Conservation (phyloP, 2,888 invertebrate species). For the Andrena bucephala region DNA sequence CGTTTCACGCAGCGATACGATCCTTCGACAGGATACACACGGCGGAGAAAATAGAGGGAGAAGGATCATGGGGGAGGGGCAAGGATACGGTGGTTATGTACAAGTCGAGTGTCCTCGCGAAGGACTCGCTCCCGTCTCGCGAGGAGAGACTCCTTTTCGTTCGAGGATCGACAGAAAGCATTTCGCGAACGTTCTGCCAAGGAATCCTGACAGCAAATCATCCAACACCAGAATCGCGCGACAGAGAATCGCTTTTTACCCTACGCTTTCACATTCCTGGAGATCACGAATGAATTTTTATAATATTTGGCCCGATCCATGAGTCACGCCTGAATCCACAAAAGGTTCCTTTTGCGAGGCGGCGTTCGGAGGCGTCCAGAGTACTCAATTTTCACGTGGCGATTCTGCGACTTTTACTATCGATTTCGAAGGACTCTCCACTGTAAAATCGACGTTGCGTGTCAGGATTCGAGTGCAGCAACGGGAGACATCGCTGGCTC, state of each 20-base stretch:
- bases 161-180: constrained; percentile 29
- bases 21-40: constrained; percentile 10
- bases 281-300: not conserved
- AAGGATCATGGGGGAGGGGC: constrained; percentile 43
- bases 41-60: constrained; percentile 42
- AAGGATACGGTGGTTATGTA: constrained; percentile 69
- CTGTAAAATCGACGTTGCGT: not conserved
- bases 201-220: constrained; percentile 10
- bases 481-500: not conserved
- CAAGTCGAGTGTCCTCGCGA: constrained; percentile 57
- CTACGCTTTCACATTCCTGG: not conserved
- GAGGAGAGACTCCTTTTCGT: constrained; percentile 21
- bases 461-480: constrained; percentile 23
- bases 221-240: not conserved
- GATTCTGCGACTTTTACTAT: not conserved
- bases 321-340: no score
- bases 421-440: not conserved
- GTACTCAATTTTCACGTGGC: not conserved
- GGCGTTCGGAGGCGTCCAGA: not conserved
- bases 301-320: no score
- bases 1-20: constrained; percentile 9
- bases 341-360: not conserved
- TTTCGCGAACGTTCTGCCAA: constrained; percentile 39
- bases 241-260: not conserved
- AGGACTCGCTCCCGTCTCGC: constrained; percentile 37